Evolutionary conservation across 2,113 vertebrate genomes (phyloP).

Genomic region (Hucho hucho): DNA sequence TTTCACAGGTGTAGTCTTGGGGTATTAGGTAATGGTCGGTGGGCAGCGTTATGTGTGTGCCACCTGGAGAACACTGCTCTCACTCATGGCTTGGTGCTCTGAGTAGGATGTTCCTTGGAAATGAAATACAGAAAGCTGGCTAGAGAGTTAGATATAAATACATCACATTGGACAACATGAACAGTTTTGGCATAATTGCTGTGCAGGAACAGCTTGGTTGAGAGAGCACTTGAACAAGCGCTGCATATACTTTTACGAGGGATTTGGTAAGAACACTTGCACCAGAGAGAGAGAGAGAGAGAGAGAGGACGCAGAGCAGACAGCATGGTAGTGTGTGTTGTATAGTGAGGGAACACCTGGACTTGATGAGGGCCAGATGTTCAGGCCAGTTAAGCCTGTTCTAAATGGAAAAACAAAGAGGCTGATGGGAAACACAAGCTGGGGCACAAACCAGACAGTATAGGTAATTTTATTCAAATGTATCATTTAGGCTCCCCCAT

Average conservation of each 20-base stretch:
- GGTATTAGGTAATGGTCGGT: conserved; percentile 59
- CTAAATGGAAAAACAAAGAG: conserved; percentile 55
- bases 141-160: conserved; percentile 44
- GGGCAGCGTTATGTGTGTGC: conserved; percentile 45
- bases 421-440: conserved; percentile 35
- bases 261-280: conserved; percentile 59
- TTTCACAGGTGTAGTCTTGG: conserved; percentile 69
- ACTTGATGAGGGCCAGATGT: conserved; percentile 65
- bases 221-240: conserved; percentile 56
- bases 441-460: conserved; percentile 43
- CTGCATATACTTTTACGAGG: conserved; percentile 58
- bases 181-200: conserved; percentile 71
- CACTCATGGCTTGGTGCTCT: conserved; percentile 21
- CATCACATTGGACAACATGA: conserved; percentile 63
- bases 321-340: neutral
- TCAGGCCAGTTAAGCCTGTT: conserved; percentile 48
- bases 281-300: neutral
- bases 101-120: conserved; percentile 66
- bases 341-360: conserved; percentile 57
- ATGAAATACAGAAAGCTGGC: conserved; percentile 56
- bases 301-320: neutral
- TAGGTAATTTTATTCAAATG: conserved; percentile 45
- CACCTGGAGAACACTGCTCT: conserved; percentile 62
- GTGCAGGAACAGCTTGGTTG: conserved; percentile 64
- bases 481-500: conserved; percentile 44